These are phyloP conservation scores for Panzeria rudis DNA, from an alignment of 2,888 invertebrate genomes.

Conservation along the genomic window DNA sequence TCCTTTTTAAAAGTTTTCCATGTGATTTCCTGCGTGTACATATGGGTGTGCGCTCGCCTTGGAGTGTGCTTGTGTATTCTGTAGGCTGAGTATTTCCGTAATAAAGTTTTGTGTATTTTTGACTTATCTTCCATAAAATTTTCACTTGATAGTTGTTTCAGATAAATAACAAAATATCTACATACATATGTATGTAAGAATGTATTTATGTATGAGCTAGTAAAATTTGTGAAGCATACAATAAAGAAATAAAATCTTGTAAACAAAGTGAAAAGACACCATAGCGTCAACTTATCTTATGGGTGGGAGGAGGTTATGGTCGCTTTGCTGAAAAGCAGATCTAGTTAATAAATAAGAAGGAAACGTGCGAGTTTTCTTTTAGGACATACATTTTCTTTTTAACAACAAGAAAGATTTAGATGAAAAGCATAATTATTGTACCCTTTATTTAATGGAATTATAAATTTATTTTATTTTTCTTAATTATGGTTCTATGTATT, in stretches of 20 bases:
- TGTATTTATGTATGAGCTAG: neutral
- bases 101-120: neutral
- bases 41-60: neutral
- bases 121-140: neutral
- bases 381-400: neutral
- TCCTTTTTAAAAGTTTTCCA: neutral
- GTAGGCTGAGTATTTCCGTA: neutral
- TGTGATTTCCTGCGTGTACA: no score
- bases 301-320: neutral
- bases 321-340: neutral
- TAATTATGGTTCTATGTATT: neutral
- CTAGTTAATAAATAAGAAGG: conserved; percentile 6
- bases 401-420: conserved; percentile 1
- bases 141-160: conserved; percentile 5
- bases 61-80: neutral
- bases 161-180: conserved; percentile 6
- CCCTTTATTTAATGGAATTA: conserved; percentile 21
- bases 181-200: neutral
- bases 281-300: conserved; percentile 6
- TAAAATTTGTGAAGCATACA: conserved; percentile 1
- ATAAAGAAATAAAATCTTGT: conserved; percentile 13
- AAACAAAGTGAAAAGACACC: conserved; percentile 33
- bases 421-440: neutral
- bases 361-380: neutral
- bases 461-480: neutral